Conservation (phyloP, 2,797 vertebrate genomes). For the Premnoplex brunnescens region DNA sequence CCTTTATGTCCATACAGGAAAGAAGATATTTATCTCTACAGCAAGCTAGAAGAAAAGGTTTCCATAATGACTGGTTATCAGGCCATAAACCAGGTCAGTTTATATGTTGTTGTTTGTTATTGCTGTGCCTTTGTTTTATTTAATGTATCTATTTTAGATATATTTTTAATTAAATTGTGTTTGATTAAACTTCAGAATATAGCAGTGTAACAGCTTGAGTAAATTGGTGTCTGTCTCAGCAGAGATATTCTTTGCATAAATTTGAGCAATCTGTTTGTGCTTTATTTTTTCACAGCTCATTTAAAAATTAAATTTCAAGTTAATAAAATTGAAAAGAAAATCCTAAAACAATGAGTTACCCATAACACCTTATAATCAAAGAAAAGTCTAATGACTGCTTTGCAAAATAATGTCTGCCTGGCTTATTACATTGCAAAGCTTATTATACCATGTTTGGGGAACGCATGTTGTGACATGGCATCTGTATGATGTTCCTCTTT, state of each 20-base stretch:
- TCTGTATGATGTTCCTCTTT: background rate
- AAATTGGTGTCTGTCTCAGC: background rate
- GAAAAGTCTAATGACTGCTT: background rate
- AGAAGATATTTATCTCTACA: constrained; percentile 85
- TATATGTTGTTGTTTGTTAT: background rate
- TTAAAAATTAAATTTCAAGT: background rate
- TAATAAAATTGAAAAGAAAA: background rate
- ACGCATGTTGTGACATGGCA: background rate
- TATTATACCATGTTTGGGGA: background rate
- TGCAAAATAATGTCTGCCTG: background rate
- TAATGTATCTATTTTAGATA: background rate
- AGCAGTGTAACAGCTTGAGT: background rate
- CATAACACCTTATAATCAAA: background rate
- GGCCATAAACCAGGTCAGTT: constrained; percentile 80
- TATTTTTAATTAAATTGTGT: background rate
- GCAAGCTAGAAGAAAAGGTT: constrained; percentile 84
- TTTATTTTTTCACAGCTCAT: background rate
- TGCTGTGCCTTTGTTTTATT: background rate
- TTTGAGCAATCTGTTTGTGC: background rate
- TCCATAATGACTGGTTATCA: constrained; percentile 85
- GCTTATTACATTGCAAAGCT: background rate
- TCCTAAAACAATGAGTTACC: background rate
- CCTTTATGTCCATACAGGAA: constrained; percentile 76
- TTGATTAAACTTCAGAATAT: background rate
- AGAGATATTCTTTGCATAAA: background rate